Evolutionary conservation across 2,113 vertebrate genomes (phyloP).

Genomic region (Macquaria australasica): DNA sequence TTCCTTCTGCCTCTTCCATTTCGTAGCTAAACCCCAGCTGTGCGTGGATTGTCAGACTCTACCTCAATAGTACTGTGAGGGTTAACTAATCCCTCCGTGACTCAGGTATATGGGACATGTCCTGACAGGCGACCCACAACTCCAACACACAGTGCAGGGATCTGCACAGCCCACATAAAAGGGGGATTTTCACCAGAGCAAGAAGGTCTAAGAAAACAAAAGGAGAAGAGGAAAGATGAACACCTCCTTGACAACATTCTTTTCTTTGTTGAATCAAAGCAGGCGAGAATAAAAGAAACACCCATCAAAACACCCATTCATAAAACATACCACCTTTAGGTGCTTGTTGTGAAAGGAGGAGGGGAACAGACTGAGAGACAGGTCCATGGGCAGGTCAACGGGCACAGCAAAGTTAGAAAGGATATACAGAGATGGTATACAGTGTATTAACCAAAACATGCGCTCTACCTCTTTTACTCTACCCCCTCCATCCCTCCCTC

Average conservation of each 20-base stretch:
- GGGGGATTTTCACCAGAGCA: constrained; percentile 75
- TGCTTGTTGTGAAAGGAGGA: constrained; percentile 29
- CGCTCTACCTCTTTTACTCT: constrained; percentile 24
- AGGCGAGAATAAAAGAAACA: constrained; percentile 73
- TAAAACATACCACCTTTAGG: constrained; percentile 58
- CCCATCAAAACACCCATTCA: constrained; percentile 78
- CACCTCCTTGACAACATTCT: constrained; percentile 78
- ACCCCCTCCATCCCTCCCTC: constrained; percentile 27
- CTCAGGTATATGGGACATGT: constrained; percentile 82
- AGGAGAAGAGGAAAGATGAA: constrained; percentile 70
- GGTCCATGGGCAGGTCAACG: constrained; percentile 17
- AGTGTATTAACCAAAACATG: constrained; percentile 36
- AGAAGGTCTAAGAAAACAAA: constrained; percentile 81
- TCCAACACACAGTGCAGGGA: constrained; percentile 59
- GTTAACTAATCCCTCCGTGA: constrained; percentile 80
- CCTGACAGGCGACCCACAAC: constrained; percentile 79
- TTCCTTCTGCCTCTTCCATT: constrained; percentile 8
- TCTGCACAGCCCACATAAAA: constrained; percentile 67
- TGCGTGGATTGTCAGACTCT: constrained; percentile 38
- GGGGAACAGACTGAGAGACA: neutral
- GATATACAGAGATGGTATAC: constrained; percentile 29
- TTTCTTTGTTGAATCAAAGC: constrained; percentile 83
- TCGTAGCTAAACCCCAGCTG: constrained; percentile 40
- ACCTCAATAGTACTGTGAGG: constrained; percentile 55
- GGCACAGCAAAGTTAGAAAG: constrained; percentile 28